Evolutionary conservation across 2,797 vertebrate genomes (phyloP).

Genomic region (Lithobates sylvaticus): DNA sequence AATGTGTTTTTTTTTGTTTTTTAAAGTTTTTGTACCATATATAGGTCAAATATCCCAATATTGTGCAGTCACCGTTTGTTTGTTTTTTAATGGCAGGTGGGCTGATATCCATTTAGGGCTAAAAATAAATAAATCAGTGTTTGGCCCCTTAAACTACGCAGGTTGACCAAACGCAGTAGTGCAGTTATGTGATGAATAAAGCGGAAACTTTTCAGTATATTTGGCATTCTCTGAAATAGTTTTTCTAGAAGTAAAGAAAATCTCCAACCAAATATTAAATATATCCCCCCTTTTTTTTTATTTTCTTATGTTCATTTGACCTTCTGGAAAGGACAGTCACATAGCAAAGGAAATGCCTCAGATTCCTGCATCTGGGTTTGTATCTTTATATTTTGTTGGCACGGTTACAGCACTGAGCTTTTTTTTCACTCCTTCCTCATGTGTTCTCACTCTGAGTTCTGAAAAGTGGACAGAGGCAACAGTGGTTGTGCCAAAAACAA

Average conservation of each 20-base stretch:
- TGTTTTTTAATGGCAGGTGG: no score
- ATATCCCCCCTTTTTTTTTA: constrained; percentile 57
- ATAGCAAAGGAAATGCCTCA: constrained; percentile 84
- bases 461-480: constrained; percentile 65
- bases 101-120: no score
- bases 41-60: no score
- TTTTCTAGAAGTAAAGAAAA: constrained; percentile 66
- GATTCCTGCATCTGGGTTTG: constrained; percentile 82
- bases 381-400: constrained; percentile 80
- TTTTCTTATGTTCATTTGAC: constrained; percentile 73
- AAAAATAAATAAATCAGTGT: no score
- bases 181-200: constrained; percentile 65
- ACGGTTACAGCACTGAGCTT: constrained; percentile 69
- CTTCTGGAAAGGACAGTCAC: constrained; percentile 75
- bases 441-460: constrained; percentile 65
- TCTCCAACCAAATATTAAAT: constrained; percentile 64
- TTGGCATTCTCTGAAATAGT: constrained; percentile 48
- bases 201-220: constrained; percentile 63
- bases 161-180: constrained; percentile 55
- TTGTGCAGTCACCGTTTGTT: no score
- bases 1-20: no score
- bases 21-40: no score
- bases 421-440: constrained; percentile 58
- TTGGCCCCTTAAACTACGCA: constrained; percentile 48
- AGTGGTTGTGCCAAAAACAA: constrained; percentile 71